These are phyloP conservation scores for Eilema griseolum DNA, from an alignment of 2,888 invertebrate genomes.

Conservation along the genomic window DNA sequence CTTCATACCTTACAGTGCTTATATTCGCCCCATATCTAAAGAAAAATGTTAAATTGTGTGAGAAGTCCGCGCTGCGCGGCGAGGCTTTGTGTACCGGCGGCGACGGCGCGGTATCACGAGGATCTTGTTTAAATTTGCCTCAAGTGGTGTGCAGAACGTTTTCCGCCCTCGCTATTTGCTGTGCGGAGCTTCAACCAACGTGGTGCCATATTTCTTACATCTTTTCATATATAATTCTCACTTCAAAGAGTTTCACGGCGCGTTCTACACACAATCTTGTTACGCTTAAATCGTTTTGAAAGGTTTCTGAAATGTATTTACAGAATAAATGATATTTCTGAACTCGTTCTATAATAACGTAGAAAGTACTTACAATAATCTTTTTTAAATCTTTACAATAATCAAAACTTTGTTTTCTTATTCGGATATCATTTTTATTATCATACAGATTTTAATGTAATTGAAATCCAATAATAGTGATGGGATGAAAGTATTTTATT, in stretches of 20 bases:
- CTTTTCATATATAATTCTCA: background rate
- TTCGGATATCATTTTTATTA: too few relatives aligned
- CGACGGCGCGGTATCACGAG: background rate
- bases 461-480: too few relatives aligned
- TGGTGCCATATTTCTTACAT: background rate
- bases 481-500: too few relatives aligned
- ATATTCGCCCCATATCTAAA: background rate
- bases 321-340: background rate
- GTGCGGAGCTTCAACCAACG: background rate
- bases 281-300: background rate
- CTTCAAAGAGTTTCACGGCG: background rate
- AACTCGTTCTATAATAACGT: too few relatives aligned
- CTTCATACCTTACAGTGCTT: background rate
- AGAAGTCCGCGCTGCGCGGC: background rate
- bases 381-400: too few relatives aligned
- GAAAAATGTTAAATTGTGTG: background rate
- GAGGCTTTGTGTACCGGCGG: background rate
- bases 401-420: too few relatives aligned
- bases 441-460: too few relatives aligned
- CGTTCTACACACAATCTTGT: background rate
- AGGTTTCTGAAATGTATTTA: background rate
- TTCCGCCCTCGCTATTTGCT: background rate
- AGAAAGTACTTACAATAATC: too few relatives aligned
- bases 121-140: slow-evolving; percentile 1
- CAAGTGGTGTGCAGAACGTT: background rate